These are phyloP conservation scores for Hemiscyllium ocellatum DNA, from an alignment of 2,113 vertebrate genomes.

Conservation along the genomic window DNA sequence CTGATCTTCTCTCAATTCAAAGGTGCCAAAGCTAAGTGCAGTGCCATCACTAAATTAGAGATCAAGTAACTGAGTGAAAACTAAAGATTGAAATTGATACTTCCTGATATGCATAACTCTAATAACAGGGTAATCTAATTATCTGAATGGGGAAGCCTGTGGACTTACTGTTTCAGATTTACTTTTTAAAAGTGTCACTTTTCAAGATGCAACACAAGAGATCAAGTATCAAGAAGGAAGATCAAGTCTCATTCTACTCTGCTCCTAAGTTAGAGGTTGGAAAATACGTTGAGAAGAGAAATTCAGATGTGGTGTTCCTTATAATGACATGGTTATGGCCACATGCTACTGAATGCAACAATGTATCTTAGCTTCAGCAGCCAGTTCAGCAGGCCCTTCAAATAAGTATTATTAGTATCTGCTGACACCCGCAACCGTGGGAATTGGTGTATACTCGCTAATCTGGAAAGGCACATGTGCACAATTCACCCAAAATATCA, in stretches of 20 bases:
- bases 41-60: neutral
- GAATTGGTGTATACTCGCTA: no score
- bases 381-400: no score
- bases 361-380: no score
- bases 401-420: no score
- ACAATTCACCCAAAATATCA: no score
- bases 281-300: neutral
- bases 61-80: neutral
- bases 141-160: neutral
- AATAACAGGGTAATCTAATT: neutral
- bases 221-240: no score
- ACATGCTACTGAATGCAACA: neutral
- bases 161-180: neutral
- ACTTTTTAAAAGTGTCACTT: neutral
- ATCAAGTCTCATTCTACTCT: neutral
- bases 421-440: no score
- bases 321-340: neutral
- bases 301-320: neutral
- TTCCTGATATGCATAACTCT: neutral
- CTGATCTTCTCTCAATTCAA: neutral
- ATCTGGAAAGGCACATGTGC: no score
- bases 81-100: neutral
- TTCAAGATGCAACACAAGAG: neutral
- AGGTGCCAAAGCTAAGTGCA: neutral
- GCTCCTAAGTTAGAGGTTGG: neutral